These are phyloP conservation scores for Ispidina lecontei DNA, from an alignment of 2,797 vertebrate genomes.

Conservation along the genomic window DNA sequence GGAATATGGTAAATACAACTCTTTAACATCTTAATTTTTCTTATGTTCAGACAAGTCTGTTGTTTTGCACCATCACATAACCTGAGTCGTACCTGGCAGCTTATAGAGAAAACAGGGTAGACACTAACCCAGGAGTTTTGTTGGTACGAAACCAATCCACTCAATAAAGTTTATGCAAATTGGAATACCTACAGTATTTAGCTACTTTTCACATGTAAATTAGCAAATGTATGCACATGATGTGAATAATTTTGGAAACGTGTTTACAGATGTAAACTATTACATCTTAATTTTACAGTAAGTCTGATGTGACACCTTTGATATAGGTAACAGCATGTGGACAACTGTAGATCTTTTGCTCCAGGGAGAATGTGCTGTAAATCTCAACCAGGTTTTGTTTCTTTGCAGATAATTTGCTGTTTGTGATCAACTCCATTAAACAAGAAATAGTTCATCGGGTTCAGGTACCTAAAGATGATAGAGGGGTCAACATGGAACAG, in stretches of 20 bases:
- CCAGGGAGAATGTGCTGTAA: not conserved
- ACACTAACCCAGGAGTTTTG: not conserved
- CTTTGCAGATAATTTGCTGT: slow-evolving; percentile 92
- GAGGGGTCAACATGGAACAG: slow-evolving; percentile 90
- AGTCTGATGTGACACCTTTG: not conserved
- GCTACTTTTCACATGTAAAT: not conserved
- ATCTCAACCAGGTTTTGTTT: not conserved
- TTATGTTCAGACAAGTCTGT: slow-evolving; percentile 9
- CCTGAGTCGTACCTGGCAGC: not conserved
- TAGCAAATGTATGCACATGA: not conserved
- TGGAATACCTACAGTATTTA: not conserved
- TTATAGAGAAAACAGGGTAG: not conserved
- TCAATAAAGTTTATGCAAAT: not conserved
- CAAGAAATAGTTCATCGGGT: slow-evolving; percentile 95
- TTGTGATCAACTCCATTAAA: slow-evolving; percentile 98
- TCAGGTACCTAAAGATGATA: slow-evolving; percentile 89
- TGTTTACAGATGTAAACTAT: not conserved
- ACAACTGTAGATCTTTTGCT: not conserved
- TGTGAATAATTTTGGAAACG: not conserved
- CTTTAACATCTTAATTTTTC: slow-evolving; percentile 31
- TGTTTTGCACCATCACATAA: not conserved
- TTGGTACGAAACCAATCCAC: not conserved
- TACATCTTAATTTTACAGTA: not conserved
- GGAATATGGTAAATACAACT: slow-evolving; percentile 90
- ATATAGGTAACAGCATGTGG: not conserved